Conservation (phyloP, 2,113 vertebrate genomes). For the Neoarius graeffei region DNA sequence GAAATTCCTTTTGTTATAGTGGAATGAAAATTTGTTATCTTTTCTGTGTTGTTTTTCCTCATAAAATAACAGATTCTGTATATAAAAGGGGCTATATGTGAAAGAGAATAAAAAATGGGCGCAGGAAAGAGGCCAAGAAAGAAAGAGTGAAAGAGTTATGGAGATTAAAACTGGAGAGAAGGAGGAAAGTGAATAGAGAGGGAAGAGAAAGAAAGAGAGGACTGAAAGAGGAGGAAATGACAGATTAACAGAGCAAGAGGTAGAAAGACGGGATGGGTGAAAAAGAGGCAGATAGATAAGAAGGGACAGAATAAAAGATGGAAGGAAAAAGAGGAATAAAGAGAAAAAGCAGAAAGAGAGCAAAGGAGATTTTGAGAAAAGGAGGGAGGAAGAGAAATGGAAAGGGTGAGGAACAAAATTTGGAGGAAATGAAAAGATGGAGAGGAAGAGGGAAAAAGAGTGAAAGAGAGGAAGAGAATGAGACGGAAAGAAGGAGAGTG, state of each 20-base stretch:
- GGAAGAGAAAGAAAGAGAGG: not conserved
- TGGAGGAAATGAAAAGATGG: not conserved
- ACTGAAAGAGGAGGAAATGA: not conserved
- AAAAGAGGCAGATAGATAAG: not conserved
- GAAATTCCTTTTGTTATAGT: too few species aligned
- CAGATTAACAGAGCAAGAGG: not conserved
- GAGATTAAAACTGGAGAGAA: too few species aligned
- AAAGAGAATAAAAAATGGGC: not conserved
- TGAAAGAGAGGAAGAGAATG: not conserved
- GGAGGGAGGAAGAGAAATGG: not conserved
- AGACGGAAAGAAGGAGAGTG: not conserved
- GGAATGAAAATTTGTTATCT: too few species aligned
- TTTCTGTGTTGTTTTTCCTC: too few species aligned
- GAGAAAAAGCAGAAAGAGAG: not conserved
- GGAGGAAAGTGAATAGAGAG: too few species aligned
- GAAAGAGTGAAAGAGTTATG: too few species aligned
- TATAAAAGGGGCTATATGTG: too few species aligned
- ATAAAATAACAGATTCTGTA: too few species aligned
- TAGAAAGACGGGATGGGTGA: not conserved
- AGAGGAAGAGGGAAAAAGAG: not conserved
- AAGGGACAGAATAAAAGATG: not conserved
- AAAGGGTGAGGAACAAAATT: not conserved
- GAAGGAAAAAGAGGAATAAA: not conserved
- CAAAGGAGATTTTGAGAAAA: not conserved
- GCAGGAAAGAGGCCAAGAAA: too few species aligned